Conservation (phyloP, 2,888 invertebrate genomes). For the Thumatha senex region DNA sequence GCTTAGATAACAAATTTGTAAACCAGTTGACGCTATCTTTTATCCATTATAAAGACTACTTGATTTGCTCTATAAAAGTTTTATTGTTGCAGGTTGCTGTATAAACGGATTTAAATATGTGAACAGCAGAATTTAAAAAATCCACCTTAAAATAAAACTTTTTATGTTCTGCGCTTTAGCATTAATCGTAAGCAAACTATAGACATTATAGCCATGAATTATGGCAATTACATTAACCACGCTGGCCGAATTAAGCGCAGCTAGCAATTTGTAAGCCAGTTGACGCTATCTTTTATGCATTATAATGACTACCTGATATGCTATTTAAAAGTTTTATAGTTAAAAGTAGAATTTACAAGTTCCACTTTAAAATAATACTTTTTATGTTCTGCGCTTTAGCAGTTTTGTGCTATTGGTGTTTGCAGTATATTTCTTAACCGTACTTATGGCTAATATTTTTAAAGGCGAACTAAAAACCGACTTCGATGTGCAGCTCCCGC, state of each 20-base stretch:
- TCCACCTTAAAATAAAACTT: background rate
- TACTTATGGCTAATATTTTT: too few relatives aligned
- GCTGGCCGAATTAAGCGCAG: background rate
- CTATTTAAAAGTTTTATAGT: background rate
- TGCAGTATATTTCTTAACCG: too few relatives aligned
- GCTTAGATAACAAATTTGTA: conserved; percentile 8
- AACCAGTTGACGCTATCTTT: conserved; percentile 1
- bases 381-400: background rate
- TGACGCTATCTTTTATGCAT: background rate
- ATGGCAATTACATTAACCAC: conserved; percentile 8
- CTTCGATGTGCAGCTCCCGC: too few relatives aligned
- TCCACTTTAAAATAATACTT: background rate
- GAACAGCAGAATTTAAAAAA: background rate
- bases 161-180: background rate
- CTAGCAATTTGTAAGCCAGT: conserved; percentile 10
- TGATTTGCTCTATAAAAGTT: background rate
- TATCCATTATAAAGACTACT: conserved; percentile 5
- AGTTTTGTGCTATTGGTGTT: too few relatives aligned
- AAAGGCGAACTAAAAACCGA: background rate
- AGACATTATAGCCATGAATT: conserved; percentile 6
- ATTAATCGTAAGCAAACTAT: background rate
- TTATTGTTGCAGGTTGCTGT: too few relatives aligned
- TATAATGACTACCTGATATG: conserved; percentile 5
- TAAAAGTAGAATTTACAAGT: background rate
- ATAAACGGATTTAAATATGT: too few relatives aligned